Evolutionary conservation across 35 echinoderm and acorn worm species (phyloP).

Genomic region (Strongylocentrotus purpuratus): DNA sequence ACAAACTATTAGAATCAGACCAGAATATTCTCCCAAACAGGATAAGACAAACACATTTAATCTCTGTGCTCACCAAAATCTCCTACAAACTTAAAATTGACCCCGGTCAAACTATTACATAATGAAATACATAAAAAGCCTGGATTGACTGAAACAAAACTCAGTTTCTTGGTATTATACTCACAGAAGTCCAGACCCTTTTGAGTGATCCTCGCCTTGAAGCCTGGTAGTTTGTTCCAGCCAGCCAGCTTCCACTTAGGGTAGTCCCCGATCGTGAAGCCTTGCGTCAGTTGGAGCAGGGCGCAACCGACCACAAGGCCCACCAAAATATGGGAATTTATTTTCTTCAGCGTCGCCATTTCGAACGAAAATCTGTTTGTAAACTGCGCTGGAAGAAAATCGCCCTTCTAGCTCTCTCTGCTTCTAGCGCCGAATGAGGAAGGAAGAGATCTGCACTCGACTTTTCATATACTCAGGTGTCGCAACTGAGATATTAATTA

Average conservation of each 20-base stretch:
- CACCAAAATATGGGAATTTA: not conserved
- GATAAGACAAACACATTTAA: too few relatives aligned
- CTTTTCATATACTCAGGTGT: too few relatives aligned
- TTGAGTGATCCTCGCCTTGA: constrained; percentile 33
- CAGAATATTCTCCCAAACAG: too few relatives aligned
- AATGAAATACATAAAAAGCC: not conserved
- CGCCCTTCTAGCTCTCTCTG: too few relatives aligned
- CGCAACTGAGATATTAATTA: too few relatives aligned
- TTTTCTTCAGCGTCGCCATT: not conserved
- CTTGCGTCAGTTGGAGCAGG: not conserved
- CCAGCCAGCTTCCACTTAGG: not conserved
- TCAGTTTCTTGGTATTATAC: not conserved
- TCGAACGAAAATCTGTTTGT: not conserved
- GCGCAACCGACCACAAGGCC: not conserved
- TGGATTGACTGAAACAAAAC: not conserved
- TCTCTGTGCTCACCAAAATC: too few relatives aligned
- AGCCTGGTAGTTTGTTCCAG: constrained; percentile 29
- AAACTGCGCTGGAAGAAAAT: not conserved
- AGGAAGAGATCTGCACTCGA: too few relatives aligned
- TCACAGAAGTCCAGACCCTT: constrained; percentile 33
- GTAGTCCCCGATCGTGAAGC: not conserved
- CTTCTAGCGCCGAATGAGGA: too few relatives aligned
- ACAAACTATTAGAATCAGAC: too few relatives aligned
- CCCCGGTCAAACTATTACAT: too few relatives aligned
- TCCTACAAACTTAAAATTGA: too few relatives aligned